A percentile compares a stretch with the other conserved stretches of the same genome.
These are phyloP conservation scores for Pterocles orientalis DNA, from an alignment of 2,113 vertebrate genomes.

Conservation along the genomic window DNA sequence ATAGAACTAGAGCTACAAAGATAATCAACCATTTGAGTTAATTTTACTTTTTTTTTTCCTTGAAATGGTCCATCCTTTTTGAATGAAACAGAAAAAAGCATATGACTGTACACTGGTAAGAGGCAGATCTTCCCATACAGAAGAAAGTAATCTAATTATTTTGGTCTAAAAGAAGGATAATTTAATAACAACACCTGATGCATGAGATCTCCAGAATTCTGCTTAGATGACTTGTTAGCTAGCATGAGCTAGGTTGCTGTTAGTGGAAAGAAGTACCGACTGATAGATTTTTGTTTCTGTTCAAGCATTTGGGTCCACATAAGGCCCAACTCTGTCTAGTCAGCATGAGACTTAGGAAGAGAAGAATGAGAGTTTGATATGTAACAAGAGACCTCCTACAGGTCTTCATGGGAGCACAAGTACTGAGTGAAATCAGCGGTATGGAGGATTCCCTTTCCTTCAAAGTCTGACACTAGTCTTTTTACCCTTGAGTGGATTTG, in stretches of 20 bases:
- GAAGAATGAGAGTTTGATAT: not conserved
- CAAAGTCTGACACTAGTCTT: not conserved
- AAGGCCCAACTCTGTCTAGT: not conserved
- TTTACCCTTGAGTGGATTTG: not conserved
- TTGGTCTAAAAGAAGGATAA: not conserved
- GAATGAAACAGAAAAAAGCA: not conserved
- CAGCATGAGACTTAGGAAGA: not conserved
- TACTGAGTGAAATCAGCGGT: not conserved
- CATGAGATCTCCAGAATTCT: not conserved
- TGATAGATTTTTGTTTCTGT: not conserved
- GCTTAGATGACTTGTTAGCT: not conserved
- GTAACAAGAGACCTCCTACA: not conserved
- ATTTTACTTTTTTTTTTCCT: not conserved
- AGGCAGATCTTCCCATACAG: not conserved
- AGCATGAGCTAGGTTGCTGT: not conserved
- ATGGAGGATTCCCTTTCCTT: not conserved
- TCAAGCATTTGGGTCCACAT: not conserved
- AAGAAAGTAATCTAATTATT: not conserved
- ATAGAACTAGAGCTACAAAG: constrained; percentile 4
- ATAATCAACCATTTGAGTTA: not conserved
- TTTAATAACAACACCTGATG: not conserved
- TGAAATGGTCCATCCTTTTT: not conserved
- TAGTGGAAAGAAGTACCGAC: not conserved
- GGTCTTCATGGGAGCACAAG: not conserved
- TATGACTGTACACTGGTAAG: not conserved